A percentile compares a stretch with the other conserved stretches of the same genome.
Conservation (phyloP, 1,140 invertebrate species). For the Venturia canescens region DNA sequence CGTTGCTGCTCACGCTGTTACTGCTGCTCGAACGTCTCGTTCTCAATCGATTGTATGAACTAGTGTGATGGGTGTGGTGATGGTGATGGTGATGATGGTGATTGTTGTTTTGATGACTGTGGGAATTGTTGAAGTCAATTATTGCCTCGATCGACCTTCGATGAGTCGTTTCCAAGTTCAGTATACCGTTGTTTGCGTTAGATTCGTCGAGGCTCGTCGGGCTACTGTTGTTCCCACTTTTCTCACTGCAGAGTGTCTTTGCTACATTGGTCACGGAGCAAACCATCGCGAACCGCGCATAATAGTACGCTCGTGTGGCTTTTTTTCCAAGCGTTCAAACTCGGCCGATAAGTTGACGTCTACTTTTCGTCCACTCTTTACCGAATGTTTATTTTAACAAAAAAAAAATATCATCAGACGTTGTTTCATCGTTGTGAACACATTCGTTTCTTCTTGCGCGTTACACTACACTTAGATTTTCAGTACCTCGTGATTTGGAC, state of each 20-base stretch:
- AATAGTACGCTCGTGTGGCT: constrained; percentile 62
- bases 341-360: background rate
- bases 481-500: background rate
- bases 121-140: constrained; percentile 28
- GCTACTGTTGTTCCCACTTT: constrained; percentile 41
- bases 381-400: background rate
- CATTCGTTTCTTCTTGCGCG: background rate
- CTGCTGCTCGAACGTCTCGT: constrained; percentile 21
- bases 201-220: background rate
- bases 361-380: background rate
- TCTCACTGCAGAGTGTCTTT: constrained; percentile 48
- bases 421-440: background rate
- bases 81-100: constrained; percentile 31
- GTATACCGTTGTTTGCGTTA: background rate
- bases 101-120: constrained; percentile 23
- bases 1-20: constrained; percentile 34
- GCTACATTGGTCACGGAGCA: constrained; percentile 73
- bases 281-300: constrained; percentile 76
- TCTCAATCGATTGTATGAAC: constrained; percentile 25
- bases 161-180: constrained; percentile 25
- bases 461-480: background rate
- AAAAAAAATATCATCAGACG: background rate
- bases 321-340: constrained; percentile 51
- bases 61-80: constrained; percentile 30
- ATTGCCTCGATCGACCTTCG: constrained; percentile 22